Evolutionary conservation across 1,140 invertebrate genomes (phyloP).

Genomic region (Maniola jurtina): DNA sequence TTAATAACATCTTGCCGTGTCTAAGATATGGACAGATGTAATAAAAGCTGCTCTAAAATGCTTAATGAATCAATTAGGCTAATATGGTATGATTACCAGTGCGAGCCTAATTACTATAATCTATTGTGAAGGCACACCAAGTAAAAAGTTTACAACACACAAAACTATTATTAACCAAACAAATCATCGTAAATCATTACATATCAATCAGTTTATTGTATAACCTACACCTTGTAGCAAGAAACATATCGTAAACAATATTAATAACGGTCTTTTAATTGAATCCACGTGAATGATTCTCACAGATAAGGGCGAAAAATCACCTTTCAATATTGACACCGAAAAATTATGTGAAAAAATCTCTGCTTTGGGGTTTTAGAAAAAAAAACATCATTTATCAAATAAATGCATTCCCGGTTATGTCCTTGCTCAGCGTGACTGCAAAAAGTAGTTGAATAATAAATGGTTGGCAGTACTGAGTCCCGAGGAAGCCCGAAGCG

Average conservation of each 20-base stretch:
- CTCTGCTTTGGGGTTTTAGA: conserved; percentile 36
- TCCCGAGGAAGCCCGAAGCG: conserved; percentile 63
- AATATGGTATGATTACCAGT: conserved; percentile 26
- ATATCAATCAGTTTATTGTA: conserved; percentile 17
- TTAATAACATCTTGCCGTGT: conserved; percentile 28
- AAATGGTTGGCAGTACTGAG: conserved; percentile 71
- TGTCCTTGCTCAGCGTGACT: conserved; percentile 75
- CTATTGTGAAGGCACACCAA: conserved; percentile 34
- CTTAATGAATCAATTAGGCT: conserved; percentile 44
- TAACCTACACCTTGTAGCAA: conserved; percentile 7
- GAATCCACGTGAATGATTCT: conserved; percentile 46
- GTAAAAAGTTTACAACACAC: conserved; percentile 31
- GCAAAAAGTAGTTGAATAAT: conserved; percentile 77
- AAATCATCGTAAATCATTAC: conserved; percentile 18
- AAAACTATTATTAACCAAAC: conserved; percentile 11
- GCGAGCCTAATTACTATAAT: conserved; percentile 35
- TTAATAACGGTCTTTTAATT: conserved; percentile 49
- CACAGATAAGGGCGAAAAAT: conserved; percentile 47
- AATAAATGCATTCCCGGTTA: conserved; percentile 73
- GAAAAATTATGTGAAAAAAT: conserved; percentile 67
- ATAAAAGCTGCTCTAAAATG: conserved; percentile 34
- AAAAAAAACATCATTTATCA: conserved; percentile 75
- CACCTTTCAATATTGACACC: conserved; percentile 52
- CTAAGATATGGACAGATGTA: conserved; percentile 39
- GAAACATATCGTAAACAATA: conserved; percentile 20